Conservation (phyloP, 2,113 vertebrate genomes). For the Lagopus muta region DNA sequence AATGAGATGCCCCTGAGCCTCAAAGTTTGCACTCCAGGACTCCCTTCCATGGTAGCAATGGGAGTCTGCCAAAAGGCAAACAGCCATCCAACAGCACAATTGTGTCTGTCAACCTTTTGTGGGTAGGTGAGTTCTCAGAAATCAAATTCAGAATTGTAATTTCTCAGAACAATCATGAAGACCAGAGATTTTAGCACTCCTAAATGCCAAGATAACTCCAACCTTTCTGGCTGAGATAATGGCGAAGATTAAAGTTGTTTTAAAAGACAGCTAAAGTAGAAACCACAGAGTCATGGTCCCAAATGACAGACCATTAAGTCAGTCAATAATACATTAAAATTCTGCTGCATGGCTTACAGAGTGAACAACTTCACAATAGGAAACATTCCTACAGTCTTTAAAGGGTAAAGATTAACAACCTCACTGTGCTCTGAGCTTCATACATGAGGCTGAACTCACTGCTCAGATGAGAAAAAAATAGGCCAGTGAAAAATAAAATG, state of each 20-base stretch:
- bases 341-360: not conserved
- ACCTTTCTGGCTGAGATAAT: not conserved
- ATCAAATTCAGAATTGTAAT: not conserved
- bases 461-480: not conserved
- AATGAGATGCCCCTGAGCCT: not conserved
- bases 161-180: not conserved
- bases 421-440: not conserved
- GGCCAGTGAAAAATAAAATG: not conserved
- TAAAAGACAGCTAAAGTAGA: not conserved
- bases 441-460: not conserved
- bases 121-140: not conserved
- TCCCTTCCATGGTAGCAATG: not conserved
- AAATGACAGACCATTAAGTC: not conserved
- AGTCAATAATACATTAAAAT: not conserved
- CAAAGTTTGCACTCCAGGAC: not conserved
- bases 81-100: rapidly evolving
- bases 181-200: not conserved
- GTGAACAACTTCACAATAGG: not conserved
- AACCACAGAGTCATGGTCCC: not conserved
- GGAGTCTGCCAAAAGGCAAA: not conserved
- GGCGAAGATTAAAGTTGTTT: not conserved
- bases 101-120: not conserved
- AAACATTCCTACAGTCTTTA: not conserved
- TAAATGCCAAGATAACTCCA: not conserved
- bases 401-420: not conserved